Base-by-base conservation (phyloP, 37 sponge, comb jelly and placozoan species). In the Axinella damicornis region DNA sequence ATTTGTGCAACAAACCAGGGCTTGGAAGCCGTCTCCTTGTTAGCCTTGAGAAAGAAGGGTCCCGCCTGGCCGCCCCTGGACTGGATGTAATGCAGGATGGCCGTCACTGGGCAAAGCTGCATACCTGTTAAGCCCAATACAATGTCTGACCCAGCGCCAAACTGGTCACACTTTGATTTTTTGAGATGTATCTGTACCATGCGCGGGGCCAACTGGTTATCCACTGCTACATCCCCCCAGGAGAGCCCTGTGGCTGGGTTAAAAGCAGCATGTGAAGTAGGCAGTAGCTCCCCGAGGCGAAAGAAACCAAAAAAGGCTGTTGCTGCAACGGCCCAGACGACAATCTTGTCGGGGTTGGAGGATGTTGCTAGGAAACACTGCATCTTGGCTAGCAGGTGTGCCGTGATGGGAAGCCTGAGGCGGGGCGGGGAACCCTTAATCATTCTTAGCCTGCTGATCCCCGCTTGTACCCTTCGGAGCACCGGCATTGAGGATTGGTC, bases 241-340 rank as follows among this genome's bases (percentile, higher is more conserved):
- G 65, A 16, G 13, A 65, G 65, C 12, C 22, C 25, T 12, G 25
- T 15, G 65, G 20, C 22, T 22, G 65, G 65, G 27, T 65, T 22
- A 15, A 15, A 65, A 22, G 20, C 25, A 24, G 65, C 25, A 13
- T 16, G 16, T 22, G 25, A 24, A 22, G 65, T 15, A 13, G 20
- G 65, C 12, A 65, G 13, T 12, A 65, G 25, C 65, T 65, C 65
- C 27, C 65, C 65, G 12, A 65, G 65, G 12, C 65, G 65, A 22
- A 65, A 65, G 65, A 65, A 65, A 13, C 65, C 65, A 22, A 65
- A 65, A 27, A 65, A 65, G 65, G 65, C 65, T 65, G 65, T 65
- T 13, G 65, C 27, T 19, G 57, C 57, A 56, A 56, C 57, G n/a
- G n/a, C n/a, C n/a, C n/a, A n/a, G n/a, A n/a, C n/a, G n/a, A 65